Base-by-base conservation (phyloP, 2,113 vertebrate genomes). In the Bucco capensis region DNA sequence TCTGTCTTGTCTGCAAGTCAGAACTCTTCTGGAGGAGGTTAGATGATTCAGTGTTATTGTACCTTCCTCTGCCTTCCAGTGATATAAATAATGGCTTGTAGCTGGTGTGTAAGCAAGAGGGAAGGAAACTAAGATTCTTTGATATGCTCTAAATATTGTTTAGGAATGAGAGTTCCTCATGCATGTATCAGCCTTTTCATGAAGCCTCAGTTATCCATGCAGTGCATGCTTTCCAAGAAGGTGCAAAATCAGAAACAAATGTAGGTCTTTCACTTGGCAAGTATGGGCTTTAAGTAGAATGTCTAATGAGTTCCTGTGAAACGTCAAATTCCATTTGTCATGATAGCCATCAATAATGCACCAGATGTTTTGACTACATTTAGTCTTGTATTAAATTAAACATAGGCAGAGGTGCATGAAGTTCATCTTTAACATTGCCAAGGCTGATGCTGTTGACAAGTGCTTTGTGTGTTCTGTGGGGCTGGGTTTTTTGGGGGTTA, bases 301-400 rank as follows among this genome's bases (percentile, higher is more conserved):
- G 61, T 64, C 69, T 37, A 37, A 64, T 78, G 86, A 61, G n/a
- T 67, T 95, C 57, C 75, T 84, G 75, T 74, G 83, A 80, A 87
- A 81, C 67, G 94, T 84, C 97, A 92, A 60, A 51, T 74, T 94
- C 82, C 82, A 86, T 96, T 93, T 94, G 46, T 96, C 51, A 4
- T 19, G 61, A 79, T 91, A 94, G 54, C 89, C 67, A 83, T 94
- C 92, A 89, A 44, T 75, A 90, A 90, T 46, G 73, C 74, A 72
- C 92, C 97, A 97, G 97, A 86, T 96, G 95, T 96, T 96, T 92
- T 87, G 94, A 70, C 83, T 94, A 84, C 75, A 4, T 95, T 95
- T 90, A 76, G 94, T 61, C 91, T 92, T 94, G 64, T 88, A 86
- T 96, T 96, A 92, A 95, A 96, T 96, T 89, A 94, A 94, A 85